Conservation (phyloP, 2,888 invertebrate genomes). For the Scelioninae gen. 2 region DNA sequence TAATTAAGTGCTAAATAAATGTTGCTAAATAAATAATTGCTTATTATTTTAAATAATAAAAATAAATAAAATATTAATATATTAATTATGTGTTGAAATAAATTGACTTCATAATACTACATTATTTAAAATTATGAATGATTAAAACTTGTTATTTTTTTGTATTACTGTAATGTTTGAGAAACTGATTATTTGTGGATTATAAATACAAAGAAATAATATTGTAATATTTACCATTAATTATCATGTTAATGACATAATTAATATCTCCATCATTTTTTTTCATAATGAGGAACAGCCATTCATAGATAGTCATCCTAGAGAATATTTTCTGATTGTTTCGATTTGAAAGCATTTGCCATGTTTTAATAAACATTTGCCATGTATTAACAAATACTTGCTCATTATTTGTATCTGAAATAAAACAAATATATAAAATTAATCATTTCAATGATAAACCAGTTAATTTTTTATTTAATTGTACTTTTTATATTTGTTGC, state of each 20-base stretch:
- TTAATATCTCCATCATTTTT: conserved; percentile 19
- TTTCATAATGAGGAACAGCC: conserved; percentile 35
- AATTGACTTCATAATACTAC: too few relatives aligned
- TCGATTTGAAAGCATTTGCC: conserved; percentile 11
- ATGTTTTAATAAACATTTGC: conserved; percentile 1
- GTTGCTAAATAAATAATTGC: too few relatives aligned
- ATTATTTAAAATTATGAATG: too few relatives aligned
- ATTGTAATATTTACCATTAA: conserved; percentile 27
- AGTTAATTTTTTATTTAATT: too few relatives aligned
- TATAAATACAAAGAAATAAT: not conserved
- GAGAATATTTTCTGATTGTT: conserved; percentile 18
- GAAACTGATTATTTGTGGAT: not conserved
- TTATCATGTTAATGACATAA: conserved; percentile 16
- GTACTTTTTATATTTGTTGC: too few relatives aligned
- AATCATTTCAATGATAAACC: too few relatives aligned
- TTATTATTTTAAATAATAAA: too few relatives aligned
- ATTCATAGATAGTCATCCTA: conserved; percentile 20
- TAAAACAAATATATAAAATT: too few relatives aligned
- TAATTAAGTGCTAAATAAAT: too few relatives aligned
- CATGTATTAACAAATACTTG: conserved; percentile 6
- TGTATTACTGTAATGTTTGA: not conserved
- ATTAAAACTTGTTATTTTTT: not conserved
- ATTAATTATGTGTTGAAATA: too few relatives aligned
- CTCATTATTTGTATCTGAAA: conserved; percentile 19
- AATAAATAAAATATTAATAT: too few relatives aligned